These are phyloP conservation scores for Coregonus ussuriensis DNA, from an alignment of 2,797 vertebrate genomes.

Conservation along the genomic window DNA sequence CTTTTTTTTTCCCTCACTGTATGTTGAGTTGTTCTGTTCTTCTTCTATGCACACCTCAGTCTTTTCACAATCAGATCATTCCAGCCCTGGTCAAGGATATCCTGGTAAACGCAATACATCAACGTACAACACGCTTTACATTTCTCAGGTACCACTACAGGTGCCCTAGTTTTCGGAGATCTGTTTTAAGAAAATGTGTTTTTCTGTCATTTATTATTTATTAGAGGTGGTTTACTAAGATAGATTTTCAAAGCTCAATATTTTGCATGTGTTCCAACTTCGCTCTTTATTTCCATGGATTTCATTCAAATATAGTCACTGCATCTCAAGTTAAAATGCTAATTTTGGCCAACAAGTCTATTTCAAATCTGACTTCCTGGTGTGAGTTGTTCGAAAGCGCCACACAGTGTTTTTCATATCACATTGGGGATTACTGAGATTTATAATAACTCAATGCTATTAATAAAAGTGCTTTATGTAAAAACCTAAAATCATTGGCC, in stretches of 20 bases:
- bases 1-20: too few relatives aligned
- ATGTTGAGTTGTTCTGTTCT: constrained; percentile 8
- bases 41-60: constrained; percentile 10
- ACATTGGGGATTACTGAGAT: neutral
- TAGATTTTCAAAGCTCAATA: neutral
- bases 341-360: neutral
- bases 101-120: constrained; percentile 11
- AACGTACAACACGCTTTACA: neutral
- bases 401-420: neutral
- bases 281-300: neutral
- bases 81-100: constrained; percentile 3
- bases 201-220: neutral
- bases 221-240: neutral
- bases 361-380: neutral
- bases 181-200: neutral
- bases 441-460: neutral
- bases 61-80: constrained; percentile 8
- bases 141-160: constrained; percentile 9
- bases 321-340: neutral
- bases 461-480: constrained; percentile 7
- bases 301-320: neutral
- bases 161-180: neutral
- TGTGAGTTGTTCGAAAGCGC: neutral
- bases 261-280: neutral
- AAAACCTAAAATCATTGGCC: neutral